Conservation (phyloP, 2,797 vertebrate genomes). For the Astyanax mexicanus region DNA sequence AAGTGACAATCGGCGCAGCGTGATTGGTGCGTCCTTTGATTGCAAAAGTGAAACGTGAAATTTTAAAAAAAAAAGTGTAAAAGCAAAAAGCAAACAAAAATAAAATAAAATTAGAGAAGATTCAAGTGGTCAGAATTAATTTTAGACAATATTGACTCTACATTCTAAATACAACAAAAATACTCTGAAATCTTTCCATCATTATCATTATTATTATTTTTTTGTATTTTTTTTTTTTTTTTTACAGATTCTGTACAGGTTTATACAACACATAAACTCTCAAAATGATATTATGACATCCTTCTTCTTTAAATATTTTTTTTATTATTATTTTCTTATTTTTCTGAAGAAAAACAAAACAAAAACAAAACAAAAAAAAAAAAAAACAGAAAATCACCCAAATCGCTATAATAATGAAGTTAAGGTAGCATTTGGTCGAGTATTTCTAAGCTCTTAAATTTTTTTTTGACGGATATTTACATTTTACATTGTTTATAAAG, state of each 20-base stretch:
- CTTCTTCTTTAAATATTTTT: conserved; percentile 68
- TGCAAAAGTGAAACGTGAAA: conserved; percentile 42
- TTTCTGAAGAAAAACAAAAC: conserved; percentile 24
- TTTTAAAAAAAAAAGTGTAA: conserved; percentile 23
- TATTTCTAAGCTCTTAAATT: conserved; percentile 80
- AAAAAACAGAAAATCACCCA: conserved; percentile 70
- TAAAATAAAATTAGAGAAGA: conserved; percentile 37
- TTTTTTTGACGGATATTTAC: conserved; percentile 90
- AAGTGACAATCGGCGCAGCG: conserved; percentile 79
- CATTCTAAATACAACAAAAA: conserved; percentile 72
- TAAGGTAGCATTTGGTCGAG: conserved; percentile 91
- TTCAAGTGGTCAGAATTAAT: conserved; percentile 69
- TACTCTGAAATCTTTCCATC: conserved; percentile 61
- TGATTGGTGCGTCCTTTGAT: conserved; percentile 47
- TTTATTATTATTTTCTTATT: conserved; percentile 28
- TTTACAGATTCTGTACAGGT: conserved; percentile 69
- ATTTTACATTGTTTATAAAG: conserved; percentile 88
- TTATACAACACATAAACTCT: conserved; percentile 64
- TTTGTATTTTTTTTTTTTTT: conserved; percentile 46
- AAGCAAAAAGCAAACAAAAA: too few relatives aligned
- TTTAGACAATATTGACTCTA: conserved; percentile 62
- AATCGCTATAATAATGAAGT: conserved; percentile 78
- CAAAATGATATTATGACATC: conserved; percentile 81
- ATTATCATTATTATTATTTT: too few relatives aligned
- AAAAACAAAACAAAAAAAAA: conserved; percentile 40